Base-by-base conservation (phyloP, 2,888 invertebrate genomes). In the Tolmerus cingulatus region DNA sequence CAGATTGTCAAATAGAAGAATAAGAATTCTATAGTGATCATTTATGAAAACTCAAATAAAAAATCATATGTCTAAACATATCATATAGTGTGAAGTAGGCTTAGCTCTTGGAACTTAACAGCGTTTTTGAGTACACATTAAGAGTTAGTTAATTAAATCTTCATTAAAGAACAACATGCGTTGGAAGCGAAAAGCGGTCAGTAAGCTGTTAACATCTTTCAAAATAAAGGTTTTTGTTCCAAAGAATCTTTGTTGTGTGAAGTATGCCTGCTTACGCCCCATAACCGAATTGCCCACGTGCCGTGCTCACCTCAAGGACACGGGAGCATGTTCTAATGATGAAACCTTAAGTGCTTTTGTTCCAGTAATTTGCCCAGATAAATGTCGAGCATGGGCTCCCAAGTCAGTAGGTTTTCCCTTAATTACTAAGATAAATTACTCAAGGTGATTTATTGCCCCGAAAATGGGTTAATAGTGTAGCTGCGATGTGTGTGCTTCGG, bases 391-490 rank as follows among this genome's bases (percentile, higher is more conserved):
- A 40, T 40, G 40, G 14, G 78, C 78, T 23, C 78, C 43, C 23
- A 78, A 78, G 78, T 43, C 43, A n/a, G 37, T 7, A 40, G 66
- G 37, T 37, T 40, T 19, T 43, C 78, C 23, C 19, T 23, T 78
- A 78, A 78, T 78, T 78, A 78, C 43, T n/a, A 43, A 78, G 78
- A 40, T 78, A 78, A 78, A 78, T 78, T 78, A 78, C 43, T 43
- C 23, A 37, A n/a, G 23, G 78, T 78, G 78, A 78, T 78, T 78
- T 43, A 78, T 40, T 43, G 43, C 40, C 19, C 23, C 43, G 76
- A 37, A 76, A 76, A 34, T 76, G 76, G 76, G 37, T 76, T 76
- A 76, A 76, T 66, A 37, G 76, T 27, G 76, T 76, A 76, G 37
- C 2, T 19, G 27, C 23, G 23, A 76, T 37, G 37, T 76, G 76